Evolutionary conservation across 2,888 invertebrate species (phyloP), one percentile per base, ranked within the genome.

Genomic region (Luffia ferchaultella): DNA sequence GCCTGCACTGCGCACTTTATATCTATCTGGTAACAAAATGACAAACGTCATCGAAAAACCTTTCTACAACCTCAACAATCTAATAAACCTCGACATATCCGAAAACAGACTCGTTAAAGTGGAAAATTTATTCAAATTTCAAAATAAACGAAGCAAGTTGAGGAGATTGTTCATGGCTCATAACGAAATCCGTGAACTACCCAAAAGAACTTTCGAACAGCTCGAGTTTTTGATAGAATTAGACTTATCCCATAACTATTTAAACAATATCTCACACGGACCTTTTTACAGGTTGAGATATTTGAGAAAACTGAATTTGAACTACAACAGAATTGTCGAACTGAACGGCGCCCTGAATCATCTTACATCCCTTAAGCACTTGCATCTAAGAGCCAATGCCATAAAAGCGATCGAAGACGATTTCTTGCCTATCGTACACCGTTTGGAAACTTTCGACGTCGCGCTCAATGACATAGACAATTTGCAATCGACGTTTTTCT

Each of bases 401-500:
- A 71, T 82, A 49, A 55, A 70, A 18, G 65, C 68, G 42, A 69
- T 82, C 9, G 68, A 75, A 45, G 65, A 63, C 1, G 60, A 20
- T n/a, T 17, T 78, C 0, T 61, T 77, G 0, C 68, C 72, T 56
- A 68, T 71, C 3, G 76, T 80, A 30, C 61, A 64, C 18, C 76
- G 82, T 57, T 65, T 83, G 44, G 69, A 76, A 61, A 79, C 76
- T 0, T 76, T 82, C 30, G 82, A 82, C 52, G 59, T 80, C 18
- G 79, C 82, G 1, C 60, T 58, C 42, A 83, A 83, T 54, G 58
- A 72, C 45, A 55, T 83, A 15, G 62, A 68, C 42, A 49, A 62
- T 41, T 56, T 80, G 18, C 66, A 65, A n/a, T 67, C 77, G 0
- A 59, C 63, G 0, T 57, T 78, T 52, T 68, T 83, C 18, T 62